Evolutionary conservation across 2,888 invertebrate genomes (phyloP).

Genomic region (Rhyacophila evoluta): DNA sequence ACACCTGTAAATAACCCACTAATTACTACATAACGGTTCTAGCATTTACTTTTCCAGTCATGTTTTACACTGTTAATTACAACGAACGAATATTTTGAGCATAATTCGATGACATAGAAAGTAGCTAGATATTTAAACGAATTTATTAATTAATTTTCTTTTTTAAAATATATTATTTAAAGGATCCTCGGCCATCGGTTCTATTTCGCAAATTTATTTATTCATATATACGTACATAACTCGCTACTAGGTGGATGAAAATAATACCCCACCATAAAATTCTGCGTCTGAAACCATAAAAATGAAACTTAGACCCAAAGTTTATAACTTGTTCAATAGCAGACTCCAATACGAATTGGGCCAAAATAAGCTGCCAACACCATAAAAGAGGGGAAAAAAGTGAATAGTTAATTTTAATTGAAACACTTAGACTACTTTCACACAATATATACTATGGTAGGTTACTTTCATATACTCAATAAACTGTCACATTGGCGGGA

Average conservation of each 20-base stretch:
- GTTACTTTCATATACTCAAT: background rate
- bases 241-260: background rate
- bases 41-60: no score
- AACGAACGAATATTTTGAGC: no score
- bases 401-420: constrained; percentile 22
- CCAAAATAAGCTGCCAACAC: constrained; percentile 24
- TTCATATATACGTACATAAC: background rate
- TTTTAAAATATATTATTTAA: background rate
- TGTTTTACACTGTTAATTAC: no score
- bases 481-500: background rate
- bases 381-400: constrained; percentile 15
- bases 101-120: no score
- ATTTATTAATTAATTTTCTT: no score
- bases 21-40: no score
- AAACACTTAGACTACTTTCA: background rate
- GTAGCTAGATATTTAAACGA: no score
- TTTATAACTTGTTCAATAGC: constrained; percentile 24
- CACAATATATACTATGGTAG: background rate
- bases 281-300: constrained; percentile 22
- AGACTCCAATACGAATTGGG: constrained; percentile 22
- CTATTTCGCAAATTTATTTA: background rate
- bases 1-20: no score
- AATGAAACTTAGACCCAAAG: constrained; percentile 24
- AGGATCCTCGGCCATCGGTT: background rate
- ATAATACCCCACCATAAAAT: background rate